Evolutionary conservation across 2,113 vertebrate species (phyloP).

Genomic region (Toxostoma redivivum): DNA sequence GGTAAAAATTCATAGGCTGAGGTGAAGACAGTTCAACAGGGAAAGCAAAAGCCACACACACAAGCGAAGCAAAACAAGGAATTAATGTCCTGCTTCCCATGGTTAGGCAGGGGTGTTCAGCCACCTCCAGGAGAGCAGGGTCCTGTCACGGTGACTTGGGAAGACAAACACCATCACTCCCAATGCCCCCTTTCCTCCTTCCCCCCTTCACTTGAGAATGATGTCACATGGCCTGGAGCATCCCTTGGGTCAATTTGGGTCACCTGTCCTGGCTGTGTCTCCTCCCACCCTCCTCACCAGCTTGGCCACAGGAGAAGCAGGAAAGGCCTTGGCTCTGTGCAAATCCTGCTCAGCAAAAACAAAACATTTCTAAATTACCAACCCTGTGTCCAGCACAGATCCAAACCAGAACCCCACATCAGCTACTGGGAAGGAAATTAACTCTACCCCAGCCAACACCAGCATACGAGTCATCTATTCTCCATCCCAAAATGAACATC

Average conservation of each 20-base stretch:
- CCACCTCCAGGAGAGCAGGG: not conserved
- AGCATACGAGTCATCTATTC: not conserved
- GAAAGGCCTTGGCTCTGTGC: not conserved
- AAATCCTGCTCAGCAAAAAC: not conserved
- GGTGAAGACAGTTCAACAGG: not conserved
- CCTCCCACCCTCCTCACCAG: not conserved
- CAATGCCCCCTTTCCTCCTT: too few species aligned
- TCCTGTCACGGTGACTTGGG: rapidly evolving
- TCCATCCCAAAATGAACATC: not conserved
- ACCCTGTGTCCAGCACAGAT: not conserved
- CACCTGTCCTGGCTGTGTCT: not conserved
- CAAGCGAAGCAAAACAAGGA: not conserved
- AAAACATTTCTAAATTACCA: not conserved
- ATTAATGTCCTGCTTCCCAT: not conserved
- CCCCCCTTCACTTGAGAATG: rapidly evolving
- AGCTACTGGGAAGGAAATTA: not conserved
- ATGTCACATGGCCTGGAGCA: not conserved
- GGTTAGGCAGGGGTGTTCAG: not conserved
- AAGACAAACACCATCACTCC: not conserved
- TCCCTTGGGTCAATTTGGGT: too few species aligned
- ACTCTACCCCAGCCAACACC: not conserved
- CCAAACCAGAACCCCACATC: not conserved
- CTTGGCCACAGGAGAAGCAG: rapidly evolving
- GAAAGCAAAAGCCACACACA: not conserved
- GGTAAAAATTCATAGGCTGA: not conserved